Evolutionary conservation across 2,888 invertebrate species (phyloP).

Genomic region (Uloborus plumipes): DNA sequence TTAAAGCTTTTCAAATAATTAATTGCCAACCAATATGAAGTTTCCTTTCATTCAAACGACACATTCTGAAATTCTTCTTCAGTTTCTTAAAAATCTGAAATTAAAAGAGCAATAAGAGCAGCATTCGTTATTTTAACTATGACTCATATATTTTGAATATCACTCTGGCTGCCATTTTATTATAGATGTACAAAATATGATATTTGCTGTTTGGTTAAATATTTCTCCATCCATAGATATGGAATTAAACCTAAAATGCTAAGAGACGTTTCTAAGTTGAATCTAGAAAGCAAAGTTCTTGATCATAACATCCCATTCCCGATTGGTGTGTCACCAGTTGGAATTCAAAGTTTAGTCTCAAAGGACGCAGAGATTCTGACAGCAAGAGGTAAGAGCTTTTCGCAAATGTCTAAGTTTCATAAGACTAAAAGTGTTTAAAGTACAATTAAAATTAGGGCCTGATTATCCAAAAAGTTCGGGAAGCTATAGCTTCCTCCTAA

Average conservation of each 20-base stretch:
- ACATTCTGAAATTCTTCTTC: background rate
- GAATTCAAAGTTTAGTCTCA: constrained; percentile 19
- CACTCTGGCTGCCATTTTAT: too few relatives aligned
- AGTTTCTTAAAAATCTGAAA: too few relatives aligned
- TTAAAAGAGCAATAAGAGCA: too few relatives aligned
- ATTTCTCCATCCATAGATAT: constrained; percentile 1
- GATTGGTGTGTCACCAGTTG: constrained; percentile 28
- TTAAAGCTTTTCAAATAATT: background rate
- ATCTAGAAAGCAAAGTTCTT: constrained; percentile 9
- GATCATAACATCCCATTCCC: constrained; percentile 1
- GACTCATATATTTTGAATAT: too few relatives aligned
- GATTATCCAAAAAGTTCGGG: too few relatives aligned
- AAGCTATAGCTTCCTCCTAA: too few relatives aligned
- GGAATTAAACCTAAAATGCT: constrained; percentile 29
- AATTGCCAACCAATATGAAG: background rate
- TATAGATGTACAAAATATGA: too few relatives aligned
- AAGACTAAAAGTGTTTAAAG: background rate
- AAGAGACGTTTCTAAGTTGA: constrained; percentile 19
- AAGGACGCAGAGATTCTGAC: constrained; percentile 21
- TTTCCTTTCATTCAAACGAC: background rate
- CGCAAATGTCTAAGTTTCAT: background rate
- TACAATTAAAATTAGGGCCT: too few relatives aligned
- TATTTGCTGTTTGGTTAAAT: too few relatives aligned
- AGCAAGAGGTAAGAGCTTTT: constrained; percentile 12
- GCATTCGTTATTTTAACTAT: too few relatives aligned